Evolutionary conservation across 2,113 vertebrate genomes (phyloP).

Genomic region (Bufo bufo): DNA sequence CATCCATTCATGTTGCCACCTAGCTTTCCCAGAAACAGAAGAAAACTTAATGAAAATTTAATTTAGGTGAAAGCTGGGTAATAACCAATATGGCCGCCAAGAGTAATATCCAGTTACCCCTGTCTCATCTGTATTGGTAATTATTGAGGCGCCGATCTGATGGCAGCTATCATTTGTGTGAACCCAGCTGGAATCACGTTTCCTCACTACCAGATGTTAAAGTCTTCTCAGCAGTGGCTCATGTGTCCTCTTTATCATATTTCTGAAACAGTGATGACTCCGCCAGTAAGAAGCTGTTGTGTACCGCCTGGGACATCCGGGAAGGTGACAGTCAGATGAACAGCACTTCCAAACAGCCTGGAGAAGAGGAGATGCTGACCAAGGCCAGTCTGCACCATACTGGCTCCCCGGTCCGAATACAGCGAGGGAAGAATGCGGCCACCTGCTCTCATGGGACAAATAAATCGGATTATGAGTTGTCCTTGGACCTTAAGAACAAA

Average conservation of each 20-base stretch:
- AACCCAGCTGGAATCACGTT: too few species aligned
- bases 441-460: slow-evolving; percentile 85
- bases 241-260: neutral
- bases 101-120: too few species aligned
- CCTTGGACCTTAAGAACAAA: slow-evolving; percentile 99
- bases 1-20: too few species aligned
- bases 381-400: slow-evolving; percentile 88
- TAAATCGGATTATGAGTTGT: slow-evolving; percentile 94
- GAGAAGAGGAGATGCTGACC: slow-evolving; percentile 79
- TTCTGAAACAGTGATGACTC: slow-evolving; percentile 73
- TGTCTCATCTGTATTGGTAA: too few species aligned
- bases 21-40: too few species aligned
- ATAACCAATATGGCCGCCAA: too few species aligned
- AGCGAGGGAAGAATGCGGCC: slow-evolving; percentile 82
- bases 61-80: too few species aligned
- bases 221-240: neutral
- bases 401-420: slow-evolving; percentile 88
- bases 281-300: slow-evolving; percentile 71
- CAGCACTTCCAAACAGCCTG: slow-evolving; percentile 62
- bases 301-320: slow-evolving; percentile 77
- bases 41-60: too few species aligned
- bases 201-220: too few species aligned
- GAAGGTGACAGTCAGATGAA: slow-evolving; percentile 74
- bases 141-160: too few species aligned
- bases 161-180: too few species aligned